Base-by-base conservation (phyloP, 1,140 invertebrate species). In the Hirudo medicinalis region DNA sequence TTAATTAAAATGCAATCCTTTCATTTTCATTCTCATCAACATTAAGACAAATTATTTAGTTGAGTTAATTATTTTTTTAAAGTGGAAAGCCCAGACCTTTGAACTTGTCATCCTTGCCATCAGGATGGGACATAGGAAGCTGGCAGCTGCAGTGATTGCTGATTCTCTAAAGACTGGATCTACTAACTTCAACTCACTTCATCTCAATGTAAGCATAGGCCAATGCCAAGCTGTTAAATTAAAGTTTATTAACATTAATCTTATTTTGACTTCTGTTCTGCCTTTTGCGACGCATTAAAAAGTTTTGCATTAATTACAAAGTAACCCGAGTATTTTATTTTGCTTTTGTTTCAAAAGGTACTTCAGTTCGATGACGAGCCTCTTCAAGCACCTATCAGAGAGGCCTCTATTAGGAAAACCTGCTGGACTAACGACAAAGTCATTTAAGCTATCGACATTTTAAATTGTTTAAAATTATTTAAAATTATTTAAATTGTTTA, bases 341-440 rank as follows among this genome's bases (percentile, higher is more conserved):
- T 63, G 11, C 19, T 32, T 63, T 15, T 8, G 1, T 63, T 63
- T 22, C 29, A 63, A 54, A 71, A 82, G 81, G 81, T 82, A 32
- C 72, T 82, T 20, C 67, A 76, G 25, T 78, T 77, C 75, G 78
- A 80, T 54, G 79, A 78, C 66, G 79, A 82, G 73, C 79, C 79
- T 67, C 77, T 81, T 27, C 75, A 76, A 71, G 69, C 76, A 43
- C 78, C 76, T 19, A 80, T 82, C 60, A 79, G 79, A 67, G 70
- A 79, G 19, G 78, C 78, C 25, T 84, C 83, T 40, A 81, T 84
- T 3, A 78, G 76, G 15, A 85, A 84, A 73, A 84, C 82, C 72
- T 75, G 80, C 20, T 75, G 75, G 69, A 73, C 76, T 54, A 80
- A 80, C 76, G 74, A 76, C 74, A 76, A 76, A 67, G 80, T 82